Evolutionary conservation across 2,113 vertebrate genomes (phyloP), one percentile per base, ranked within the genome.

Genomic region (Blennius ocellaris): DNA sequence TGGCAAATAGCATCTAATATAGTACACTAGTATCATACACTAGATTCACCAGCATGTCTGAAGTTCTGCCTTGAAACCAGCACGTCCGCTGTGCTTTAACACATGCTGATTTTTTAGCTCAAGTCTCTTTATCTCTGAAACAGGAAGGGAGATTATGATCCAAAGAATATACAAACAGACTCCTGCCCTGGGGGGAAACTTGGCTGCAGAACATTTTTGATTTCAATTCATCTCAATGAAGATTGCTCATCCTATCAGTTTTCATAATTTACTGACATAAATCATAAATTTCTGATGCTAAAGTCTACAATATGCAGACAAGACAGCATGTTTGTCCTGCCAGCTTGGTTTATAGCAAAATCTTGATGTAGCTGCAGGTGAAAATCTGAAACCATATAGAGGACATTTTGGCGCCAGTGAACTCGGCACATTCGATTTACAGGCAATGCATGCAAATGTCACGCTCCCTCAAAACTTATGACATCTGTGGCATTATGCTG

Each of bases 61-160:
- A 30, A 30, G 21, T 30, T 54, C 17, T 61, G 8, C 8, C 36
- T 69, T 38, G 45, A 55, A 61, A 76, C 72, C 17, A 58, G 38
- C 37, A 7, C 9, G 14, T 43, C 36, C 9, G 8, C 51, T 6
- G 49, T 64, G 54, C 8, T 15, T 67, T 9, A 54, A 14, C 11
- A 58, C 48, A 14, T 71, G 7, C 38, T 43, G 47, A 43, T 47
- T 2, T 2, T 69, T 76, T 49, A 53, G 65, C 39, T 67, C 44
- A 80, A 81, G 64, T 56, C 76, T 78, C 62, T 59, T 74, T 73
- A 72, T 85, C 80, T 60, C 45, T 82, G 15, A 0, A 57, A 73
- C 86, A 81, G 89, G 89, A 91, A 89, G 50, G 1, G 51, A 50
- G 82, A 87, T 84, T 59, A 57, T 36, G 12, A 45, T 83, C 81